Percentiles rank a stretch among this genome's conserved stretches.
Conservation (phyloP, 2,113 vertebrate species). For the Illadopsis cleaveri region DNA sequence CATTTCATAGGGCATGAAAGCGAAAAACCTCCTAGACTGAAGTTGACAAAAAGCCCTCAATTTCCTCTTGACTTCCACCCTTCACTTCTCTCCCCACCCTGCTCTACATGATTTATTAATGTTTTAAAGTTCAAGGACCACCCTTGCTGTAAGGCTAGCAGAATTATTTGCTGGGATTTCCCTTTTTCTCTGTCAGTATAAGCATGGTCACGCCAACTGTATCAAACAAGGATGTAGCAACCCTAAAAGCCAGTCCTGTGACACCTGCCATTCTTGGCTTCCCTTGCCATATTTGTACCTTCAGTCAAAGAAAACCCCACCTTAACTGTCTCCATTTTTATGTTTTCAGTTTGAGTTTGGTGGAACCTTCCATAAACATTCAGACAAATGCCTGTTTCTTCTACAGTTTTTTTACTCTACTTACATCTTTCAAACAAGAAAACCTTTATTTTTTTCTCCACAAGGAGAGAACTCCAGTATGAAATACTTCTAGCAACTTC, state of each 20-base stretch:
- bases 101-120: background rate
- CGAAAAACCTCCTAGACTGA: rapidly evolving
- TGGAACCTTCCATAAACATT: background rate
- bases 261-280: background rate
- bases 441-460: background rate
- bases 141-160: background rate
- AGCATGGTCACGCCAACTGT: background rate
- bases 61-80: background rate
- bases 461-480: background rate
- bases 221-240: background rate
- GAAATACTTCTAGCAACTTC: background rate
- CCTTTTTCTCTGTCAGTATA: background rate
- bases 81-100: background rate
- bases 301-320: background rate
- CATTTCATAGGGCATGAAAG: background rate
- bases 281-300: background rate
- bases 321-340: rapidly evolving
- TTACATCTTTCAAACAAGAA: background rate
- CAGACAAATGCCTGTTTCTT: background rate
- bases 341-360: too few species aligned
- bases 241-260: background rate
- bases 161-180: background rate
- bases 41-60: background rate
- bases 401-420: background rate
- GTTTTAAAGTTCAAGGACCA: background rate